Base-by-base conservation (phyloP, 2,113 vertebrate species). In the Stigmatopora argus region DNA sequence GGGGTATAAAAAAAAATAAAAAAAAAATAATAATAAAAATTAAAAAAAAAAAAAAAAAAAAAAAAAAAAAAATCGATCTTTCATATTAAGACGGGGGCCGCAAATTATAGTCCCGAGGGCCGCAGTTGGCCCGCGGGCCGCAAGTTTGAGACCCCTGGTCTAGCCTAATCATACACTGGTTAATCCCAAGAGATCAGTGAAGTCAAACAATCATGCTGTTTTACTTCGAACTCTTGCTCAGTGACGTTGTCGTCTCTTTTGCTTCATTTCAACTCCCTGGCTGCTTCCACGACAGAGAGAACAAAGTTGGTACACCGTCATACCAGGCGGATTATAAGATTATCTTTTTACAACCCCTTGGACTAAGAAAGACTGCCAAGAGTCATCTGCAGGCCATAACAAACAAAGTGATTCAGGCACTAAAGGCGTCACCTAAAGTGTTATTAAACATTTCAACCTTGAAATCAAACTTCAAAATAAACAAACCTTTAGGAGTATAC, bases 291-390 rank as follows among this genome's bases (percentile, higher is more conserved):
- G 51, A 76, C 74, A 69, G 31, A 44, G 63, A 80, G 71, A 71
- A 68, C 55, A 78, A 66, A 66, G 70, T 53, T n/a, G 62, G 67
- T 65, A 48, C 71, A 44, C 52, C 63, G 70, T 85, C 84, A 86
- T 87, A 84, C 81, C 77, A 83, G 65, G 7, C 73, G 80, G 82
- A 85, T 86, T 88, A 87, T 77, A 15, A 81, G 85, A 77, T 87
- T 87, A 86, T 85, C 84, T 77, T 83, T 81, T 82, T 72, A 71
- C 71, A 83, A 76, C 60, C 74, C 69, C 72, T 83, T 67, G 62
- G 69, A 83, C 57, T 69, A 70, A 77, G 53, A 60, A 67, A 44
- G 74, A 69, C 55, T 61, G 72, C 71, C 70, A 62, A 59, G 21
- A 62, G 61, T 74, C 72, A 69, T 76, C 63, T 41, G n/a, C 64